These are phyloP conservation scores for Perca fluviatilis DNA, from an alignment of 2,113 vertebrate species.

Conservation along the genomic window DNA sequence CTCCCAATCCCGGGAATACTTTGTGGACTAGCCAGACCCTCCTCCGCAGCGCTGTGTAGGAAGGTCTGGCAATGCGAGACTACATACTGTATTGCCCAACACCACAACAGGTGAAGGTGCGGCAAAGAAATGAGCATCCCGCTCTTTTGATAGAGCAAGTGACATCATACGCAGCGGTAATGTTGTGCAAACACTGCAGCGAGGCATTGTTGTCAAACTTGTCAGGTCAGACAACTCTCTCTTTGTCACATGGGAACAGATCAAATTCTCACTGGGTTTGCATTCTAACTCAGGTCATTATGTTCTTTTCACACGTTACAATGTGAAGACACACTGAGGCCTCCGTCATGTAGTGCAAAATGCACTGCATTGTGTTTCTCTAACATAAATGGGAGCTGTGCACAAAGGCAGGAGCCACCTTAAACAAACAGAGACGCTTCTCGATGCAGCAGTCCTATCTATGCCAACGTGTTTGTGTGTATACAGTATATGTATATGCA, in stretches of 20 bases:
- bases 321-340: slow-evolving; percentile 11
- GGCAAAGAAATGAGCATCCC: neutral
- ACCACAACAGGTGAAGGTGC: neutral
- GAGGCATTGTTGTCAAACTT: slow-evolving; percentile 20
- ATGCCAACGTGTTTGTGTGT: neutral
- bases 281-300: slow-evolving; percentile 1
- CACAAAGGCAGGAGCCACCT: slow-evolving; percentile 5
- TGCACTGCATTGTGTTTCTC: neutral
- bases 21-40: too few species aligned
- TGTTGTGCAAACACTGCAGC: slow-evolving; percentile 31
- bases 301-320: neutral
- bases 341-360: neutral
- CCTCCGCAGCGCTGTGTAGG: too few species aligned
- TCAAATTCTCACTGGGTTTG: neutral
- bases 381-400: neutral
- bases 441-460: neutral
- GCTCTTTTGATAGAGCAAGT: slow-evolving; percentile 41
- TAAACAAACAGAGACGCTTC: slow-evolving; percentile 41
- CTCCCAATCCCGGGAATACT: too few species aligned
- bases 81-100: neutral
- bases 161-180: slow-evolving; percentile 34
- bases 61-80: too few species aligned
- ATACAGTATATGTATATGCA: neutral
- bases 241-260: neutral
- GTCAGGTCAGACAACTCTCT: slow-evolving; percentile 35